Evolutionary conservation across 2,888 invertebrate genomes (phyloP).

Genomic region (Tetranychus piercei): DNA sequence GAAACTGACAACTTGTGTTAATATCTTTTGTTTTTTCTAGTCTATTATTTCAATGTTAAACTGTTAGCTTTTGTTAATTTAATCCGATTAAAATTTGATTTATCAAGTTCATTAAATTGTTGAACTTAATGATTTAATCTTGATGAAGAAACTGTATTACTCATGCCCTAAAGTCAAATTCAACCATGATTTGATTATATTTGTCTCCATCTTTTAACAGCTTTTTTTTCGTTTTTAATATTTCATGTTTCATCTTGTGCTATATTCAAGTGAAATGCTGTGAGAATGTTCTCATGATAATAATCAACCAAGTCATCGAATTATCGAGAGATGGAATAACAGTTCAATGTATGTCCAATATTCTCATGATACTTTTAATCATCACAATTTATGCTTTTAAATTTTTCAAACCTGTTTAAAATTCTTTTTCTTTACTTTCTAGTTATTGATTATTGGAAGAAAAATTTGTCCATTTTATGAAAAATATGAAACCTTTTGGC

Average conservation of each 20-base stretch:
- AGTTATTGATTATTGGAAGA: neutral
- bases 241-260: neutral
- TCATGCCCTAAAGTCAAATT: no score
- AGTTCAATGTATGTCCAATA: neutral
- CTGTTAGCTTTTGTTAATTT: no score
- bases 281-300: neutral
- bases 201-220: no score
- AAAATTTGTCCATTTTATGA: neutral
- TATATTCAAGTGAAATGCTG: neutral
- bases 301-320: neutral
- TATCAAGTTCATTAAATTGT: no score
- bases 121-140: no score
- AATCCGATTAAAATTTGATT: no score
- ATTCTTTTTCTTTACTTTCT: neutral
- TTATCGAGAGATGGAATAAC: neutral
- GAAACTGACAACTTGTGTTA: no score
- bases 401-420: neutral
- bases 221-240: neutral
- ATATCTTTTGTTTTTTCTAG: no score
- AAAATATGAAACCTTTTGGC: neutral
- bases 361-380: neutral
- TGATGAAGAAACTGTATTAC: no score
- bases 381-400: neutral
- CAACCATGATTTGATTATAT: no score
- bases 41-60: no score